phyloP scores from a whole-genome alignment of 2,888 invertebrate species.

The Dorcus hopei region DNA sequence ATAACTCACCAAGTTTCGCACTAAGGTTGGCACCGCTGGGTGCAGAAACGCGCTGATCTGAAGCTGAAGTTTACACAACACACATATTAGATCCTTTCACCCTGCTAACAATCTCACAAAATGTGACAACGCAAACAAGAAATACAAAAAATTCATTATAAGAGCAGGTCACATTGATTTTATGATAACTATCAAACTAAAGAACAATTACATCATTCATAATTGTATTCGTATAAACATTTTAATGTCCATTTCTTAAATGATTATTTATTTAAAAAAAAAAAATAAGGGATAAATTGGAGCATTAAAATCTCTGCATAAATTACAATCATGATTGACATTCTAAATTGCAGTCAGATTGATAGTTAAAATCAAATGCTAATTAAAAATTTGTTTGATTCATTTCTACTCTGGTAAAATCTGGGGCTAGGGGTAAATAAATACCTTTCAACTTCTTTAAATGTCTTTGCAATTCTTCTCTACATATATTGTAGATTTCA shows the following conservation, averaged over 20 bases:
- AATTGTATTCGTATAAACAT: too few relatives aligned
- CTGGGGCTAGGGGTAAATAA: constrained; percentile 36
- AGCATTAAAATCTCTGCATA: too few relatives aligned
- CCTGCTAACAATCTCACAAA: constrained; percentile 45
- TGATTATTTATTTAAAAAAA: too few relatives aligned
- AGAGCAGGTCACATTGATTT: not conserved
- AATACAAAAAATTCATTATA: constrained; percentile 1
- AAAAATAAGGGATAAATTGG: too few relatives aligned
- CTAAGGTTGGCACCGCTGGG: constrained; percentile 73
- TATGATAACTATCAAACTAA: too few relatives aligned
- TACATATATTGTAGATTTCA: constrained; percentile 80
- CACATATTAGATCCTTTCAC: constrained; percentile 44
- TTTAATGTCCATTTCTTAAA: too few relatives aligned
- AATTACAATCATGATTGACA: too few relatives aligned
- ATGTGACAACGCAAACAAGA: constrained; percentile 20
- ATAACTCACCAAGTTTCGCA: constrained; percentile 84
- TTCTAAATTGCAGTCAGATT: too few relatives aligned
- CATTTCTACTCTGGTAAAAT: too few relatives aligned
- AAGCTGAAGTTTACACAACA: constrained; percentile 50
- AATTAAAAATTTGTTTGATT: too few relatives aligned
- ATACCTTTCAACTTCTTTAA: constrained; percentile 73
- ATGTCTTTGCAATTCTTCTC: constrained; percentile 79
- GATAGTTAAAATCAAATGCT: too few relatives aligned
- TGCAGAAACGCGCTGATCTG: constrained; percentile 47
- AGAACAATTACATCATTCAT: too few relatives aligned